phyloP scores from a whole-genome alignment of 2,113 vertebrate genomes.

The Platanista minor region DNA sequence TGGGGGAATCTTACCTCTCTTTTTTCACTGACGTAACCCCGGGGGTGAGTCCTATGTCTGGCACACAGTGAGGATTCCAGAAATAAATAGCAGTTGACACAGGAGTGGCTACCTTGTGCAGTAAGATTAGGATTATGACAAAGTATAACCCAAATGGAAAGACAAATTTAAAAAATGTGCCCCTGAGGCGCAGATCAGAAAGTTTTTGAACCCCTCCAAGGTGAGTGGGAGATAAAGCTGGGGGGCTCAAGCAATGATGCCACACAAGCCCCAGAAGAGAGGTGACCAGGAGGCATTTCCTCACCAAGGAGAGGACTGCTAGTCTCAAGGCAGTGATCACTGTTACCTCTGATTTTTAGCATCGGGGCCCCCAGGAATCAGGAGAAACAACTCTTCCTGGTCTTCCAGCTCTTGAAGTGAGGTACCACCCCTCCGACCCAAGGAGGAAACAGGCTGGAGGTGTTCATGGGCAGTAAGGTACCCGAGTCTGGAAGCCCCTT shows the following conservation, averaged over 20 bases:
- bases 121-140: background rate
- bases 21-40: background rate
- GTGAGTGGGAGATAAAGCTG: background rate
- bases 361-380: fast-evolving
- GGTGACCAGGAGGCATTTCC: background rate
- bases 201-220: background rate
- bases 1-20: background rate
- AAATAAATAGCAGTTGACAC: background rate
- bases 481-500: background rate
- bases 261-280: background rate
- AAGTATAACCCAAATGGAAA: background rate
- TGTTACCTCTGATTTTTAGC: background rate
- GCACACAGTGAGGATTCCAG: background rate
- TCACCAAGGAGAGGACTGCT: background rate
- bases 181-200: background rate
- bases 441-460: background rate
- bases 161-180: background rate
- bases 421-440: background rate
- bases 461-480: fast-evolving
- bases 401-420: background rate
- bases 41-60: background rate
- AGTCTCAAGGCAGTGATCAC: too few relatives aligned
- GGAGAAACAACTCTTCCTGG: background rate
- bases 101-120: background rate
- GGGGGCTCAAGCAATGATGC: background rate